Evolutionary conservation across 1,140 invertebrate genomes (phyloP).

Genomic region (Ladona fulva): DNA sequence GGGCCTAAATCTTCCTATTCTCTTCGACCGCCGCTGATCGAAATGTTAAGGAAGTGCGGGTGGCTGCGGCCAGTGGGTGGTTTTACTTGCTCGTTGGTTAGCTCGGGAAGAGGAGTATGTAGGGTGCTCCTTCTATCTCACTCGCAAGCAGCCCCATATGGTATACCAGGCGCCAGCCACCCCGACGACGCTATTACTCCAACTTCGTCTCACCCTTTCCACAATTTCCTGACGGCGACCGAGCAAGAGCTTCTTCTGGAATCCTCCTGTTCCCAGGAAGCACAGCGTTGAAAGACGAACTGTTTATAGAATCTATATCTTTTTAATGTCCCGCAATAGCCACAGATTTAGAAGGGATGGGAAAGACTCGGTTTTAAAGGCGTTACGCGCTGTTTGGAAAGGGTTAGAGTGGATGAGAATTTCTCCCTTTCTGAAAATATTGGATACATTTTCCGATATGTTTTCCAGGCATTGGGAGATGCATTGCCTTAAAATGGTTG

Average conservation of each 20-base stretch:
- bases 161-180: background rate
- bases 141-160: background rate
- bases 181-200: background rate
- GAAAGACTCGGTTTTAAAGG: no score
- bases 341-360: background rate
- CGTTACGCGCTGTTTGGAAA: no score
- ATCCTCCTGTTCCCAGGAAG: background rate
- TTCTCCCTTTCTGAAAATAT: no score
- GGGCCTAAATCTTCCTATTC: background rate
- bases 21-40: background rate
- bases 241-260: background rate
- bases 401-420: no score
- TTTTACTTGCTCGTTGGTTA: background rate
- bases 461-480: no score
- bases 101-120: background rate
- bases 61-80: background rate
- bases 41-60: background rate
- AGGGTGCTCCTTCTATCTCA: background rate
- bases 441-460: no score
- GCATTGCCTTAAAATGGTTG: no score
- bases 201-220: conserved; percentile 1
- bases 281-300: background rate
- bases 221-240: background rate
- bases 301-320: background rate
- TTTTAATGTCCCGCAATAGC: background rate